Evolutionary conservation across 2,888 invertebrate species (phyloP), one percentile per base, ranked within the genome.

Genomic region (Pogonocherus hispidulus): DNA sequence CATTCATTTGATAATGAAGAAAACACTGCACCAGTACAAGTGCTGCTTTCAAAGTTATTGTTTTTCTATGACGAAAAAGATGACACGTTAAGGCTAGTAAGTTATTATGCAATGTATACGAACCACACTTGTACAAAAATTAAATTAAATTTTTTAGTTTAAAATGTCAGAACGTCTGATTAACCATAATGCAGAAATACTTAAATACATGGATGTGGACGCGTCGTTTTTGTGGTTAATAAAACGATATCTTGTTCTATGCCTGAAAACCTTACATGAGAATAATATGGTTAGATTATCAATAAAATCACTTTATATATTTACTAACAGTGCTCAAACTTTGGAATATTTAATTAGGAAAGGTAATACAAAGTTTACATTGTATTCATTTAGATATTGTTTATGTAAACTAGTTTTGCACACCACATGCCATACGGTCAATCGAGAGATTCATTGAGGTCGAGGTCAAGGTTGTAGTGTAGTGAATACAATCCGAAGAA

Each of bases 281-380:
- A 66, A 66, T 20, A 66, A 77, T 44, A 73, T 77, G 2, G 86
- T 92, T 71, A 92, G 93, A 19, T 90, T 94, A 60, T 92, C 94
- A 3, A 86, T 96, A 69, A 89, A 94, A 78, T 92, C 93, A 87
- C 86, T 96, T 79, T 94, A 95, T 83, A 90, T 92, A 22, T 94
- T 93, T 79, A 92, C 93, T 8, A 69, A 87, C 85, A 77, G 80
- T 73, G 72, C 78, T 64, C 75, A 84, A 74, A 90, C 88, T 63
- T 86, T 89, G 76, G 82, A 88, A 57, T 90, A 89, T 83, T 83
- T 90, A 67, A 86, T 89, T 8, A 86, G 86, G 82, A 88, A 88
- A 88, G 90, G 90, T 89, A 81, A 80, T 69, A 66, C 16, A 37
- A n/a, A 57, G n/a, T 23, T 23, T 23, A 23, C 6, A 23, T 23